Evolutionary conservation across 2,797 vertebrate species (phyloP).

Genomic region (Phaenicophaeus curvirostris): DNA sequence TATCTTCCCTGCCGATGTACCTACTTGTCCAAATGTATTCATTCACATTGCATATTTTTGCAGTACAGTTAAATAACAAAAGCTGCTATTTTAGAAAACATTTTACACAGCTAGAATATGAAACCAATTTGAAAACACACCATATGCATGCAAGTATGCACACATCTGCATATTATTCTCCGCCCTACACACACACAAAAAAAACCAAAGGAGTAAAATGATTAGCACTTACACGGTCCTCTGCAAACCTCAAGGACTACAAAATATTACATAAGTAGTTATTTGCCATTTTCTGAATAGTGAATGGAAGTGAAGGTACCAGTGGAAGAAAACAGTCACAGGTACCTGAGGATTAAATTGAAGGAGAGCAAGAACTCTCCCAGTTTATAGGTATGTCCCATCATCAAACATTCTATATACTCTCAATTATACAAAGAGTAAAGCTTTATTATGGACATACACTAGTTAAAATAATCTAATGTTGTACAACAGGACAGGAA

Average conservation of each 20-base stretch:
- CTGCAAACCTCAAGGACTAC: not conserved
- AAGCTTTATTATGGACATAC: not conserved
- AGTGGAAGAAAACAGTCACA: not conserved
- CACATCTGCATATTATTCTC: not conserved
- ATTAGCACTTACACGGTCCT: not conserved
- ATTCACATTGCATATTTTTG: not conserved
- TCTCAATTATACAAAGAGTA: not conserved
- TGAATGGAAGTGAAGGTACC: not conserved
- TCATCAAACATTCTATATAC: not conserved
- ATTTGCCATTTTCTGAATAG: not conserved
- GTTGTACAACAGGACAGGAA: not conserved
- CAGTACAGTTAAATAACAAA: not conserved
- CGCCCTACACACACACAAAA: accelerated
- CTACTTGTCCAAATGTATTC: not conserved
- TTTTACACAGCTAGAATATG: not conserved
- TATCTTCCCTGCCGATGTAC: not conserved
- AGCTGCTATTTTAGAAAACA: not conserved
- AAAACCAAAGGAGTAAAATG: not conserved
- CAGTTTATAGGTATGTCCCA: not conserved
- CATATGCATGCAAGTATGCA: not conserved
- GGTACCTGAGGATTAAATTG: not conserved
- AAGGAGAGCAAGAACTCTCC: not conserved
- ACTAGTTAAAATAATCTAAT: not conserved
- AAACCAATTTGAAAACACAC: not conserved
- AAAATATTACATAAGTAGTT: not conserved